A percentile compares a stretch with the other conserved stretches of the same genome.
Evolutionary conservation across 2,113 vertebrate genomes (phyloP).

Genomic region (Procapra przewalskii): DNA sequence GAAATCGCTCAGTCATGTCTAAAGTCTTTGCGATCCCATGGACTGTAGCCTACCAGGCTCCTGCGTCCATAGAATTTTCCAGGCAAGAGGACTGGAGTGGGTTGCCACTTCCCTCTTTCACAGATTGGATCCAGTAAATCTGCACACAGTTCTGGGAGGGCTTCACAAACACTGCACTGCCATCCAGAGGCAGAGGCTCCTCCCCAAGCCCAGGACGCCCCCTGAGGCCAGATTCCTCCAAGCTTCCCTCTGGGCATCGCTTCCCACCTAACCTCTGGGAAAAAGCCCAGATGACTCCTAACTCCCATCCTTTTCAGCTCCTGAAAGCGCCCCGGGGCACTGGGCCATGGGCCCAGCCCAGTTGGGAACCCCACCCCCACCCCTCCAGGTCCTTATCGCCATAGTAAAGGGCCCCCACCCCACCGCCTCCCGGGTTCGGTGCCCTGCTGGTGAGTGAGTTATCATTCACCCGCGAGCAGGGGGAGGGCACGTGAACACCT

Average conservation of each 20-base stretch:
- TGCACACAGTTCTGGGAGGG: accelerated
- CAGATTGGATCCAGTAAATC: no score
- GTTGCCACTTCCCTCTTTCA: neutral
- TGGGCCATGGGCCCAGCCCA: neutral
- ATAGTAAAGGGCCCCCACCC: accelerated
- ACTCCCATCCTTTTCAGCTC: no score
- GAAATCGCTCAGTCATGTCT: accelerated
- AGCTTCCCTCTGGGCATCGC: neutral
- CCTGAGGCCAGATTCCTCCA: neutral
- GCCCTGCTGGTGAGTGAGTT: conserved; percentile 66
- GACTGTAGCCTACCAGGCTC: neutral
- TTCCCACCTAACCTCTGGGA: accelerated
- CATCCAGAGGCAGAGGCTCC: accelerated
- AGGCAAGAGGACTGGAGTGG: neutral
- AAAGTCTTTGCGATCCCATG: neutral
- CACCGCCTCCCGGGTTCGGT: neutral
- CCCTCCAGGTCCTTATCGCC: accelerated
- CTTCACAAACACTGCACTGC: accelerated
- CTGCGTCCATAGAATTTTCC: neutral
- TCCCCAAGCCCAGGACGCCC: neutral
- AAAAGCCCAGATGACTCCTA: neutral
- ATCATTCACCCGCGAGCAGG: conserved; percentile 29
- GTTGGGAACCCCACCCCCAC: accelerated
- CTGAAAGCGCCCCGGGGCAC: neutral
- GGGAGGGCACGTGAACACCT: neutral